A percentile compares a stretch with the other conserved stretches of the same genome.
phyloP scores from a whole-genome alignment of 2,888 invertebrate species.

The Notodonta ziczac region DNA sequence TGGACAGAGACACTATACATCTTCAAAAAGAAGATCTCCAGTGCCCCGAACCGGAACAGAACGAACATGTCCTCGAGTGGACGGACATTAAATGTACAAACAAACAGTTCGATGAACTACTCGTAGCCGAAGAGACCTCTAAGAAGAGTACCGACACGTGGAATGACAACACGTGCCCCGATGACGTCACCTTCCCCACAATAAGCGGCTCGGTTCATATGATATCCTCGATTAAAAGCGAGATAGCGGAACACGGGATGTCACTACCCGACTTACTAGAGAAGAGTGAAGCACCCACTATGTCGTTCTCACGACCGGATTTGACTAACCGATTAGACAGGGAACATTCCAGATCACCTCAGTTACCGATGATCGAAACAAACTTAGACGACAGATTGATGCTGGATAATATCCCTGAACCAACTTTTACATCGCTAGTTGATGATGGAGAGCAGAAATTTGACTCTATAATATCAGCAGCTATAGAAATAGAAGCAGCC shows the following conservation, averaged over 20 bases:
- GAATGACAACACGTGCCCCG: constrained; percentile 92
- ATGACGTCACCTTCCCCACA: constrained; percentile 92
- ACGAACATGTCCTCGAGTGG: constrained; percentile 56
- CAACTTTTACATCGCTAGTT: constrained; percentile 64
- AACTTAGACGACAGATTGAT: constrained; percentile 41
- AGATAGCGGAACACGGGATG: constrained; percentile 78
- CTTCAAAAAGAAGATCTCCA: background rate
- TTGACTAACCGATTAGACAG: constrained; percentile 66
- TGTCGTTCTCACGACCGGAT: constrained; percentile 65
- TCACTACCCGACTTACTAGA: constrained; percentile 75
- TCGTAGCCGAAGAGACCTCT: constrained; percentile 42
- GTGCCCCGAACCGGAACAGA: constrained; percentile 39
- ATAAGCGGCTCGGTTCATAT: constrained; percentile 91
- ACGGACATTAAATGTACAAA: constrained; percentile 58
- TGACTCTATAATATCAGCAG: constrained; percentile 88
- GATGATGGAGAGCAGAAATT: constrained; percentile 82
- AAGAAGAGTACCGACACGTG: constrained; percentile 86
- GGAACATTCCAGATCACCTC: constrained; percentile 41
- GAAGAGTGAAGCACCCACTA: constrained; percentile 58
- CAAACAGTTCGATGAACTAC: constrained; percentile 21
- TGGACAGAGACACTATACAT: constrained; percentile 28
- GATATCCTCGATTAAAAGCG: constrained; percentile 84
- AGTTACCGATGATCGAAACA: constrained; percentile 40
- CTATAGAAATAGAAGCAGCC: constrained; percentile 91
- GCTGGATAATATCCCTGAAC: constrained; percentile 61